Evolutionary conservation across 1,140 invertebrate genomes (phyloP).

Genomic region (Bombus confusus): DNA sequence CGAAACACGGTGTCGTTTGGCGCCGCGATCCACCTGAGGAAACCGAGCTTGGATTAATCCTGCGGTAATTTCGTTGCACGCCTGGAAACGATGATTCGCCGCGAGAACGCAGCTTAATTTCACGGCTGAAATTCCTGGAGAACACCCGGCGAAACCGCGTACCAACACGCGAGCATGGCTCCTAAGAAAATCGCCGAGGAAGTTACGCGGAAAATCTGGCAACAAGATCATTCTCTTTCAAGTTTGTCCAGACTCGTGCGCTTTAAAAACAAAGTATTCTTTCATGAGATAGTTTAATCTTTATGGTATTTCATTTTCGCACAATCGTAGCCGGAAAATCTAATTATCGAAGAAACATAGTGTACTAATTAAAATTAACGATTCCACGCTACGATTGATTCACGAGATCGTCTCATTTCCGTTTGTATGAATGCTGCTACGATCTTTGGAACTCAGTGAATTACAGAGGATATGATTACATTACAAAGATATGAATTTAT

Average conservation of each 20-base stretch:
- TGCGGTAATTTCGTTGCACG: neutral
- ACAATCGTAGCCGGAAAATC: neutral
- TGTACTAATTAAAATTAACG: neutral
- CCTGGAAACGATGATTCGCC: neutral
- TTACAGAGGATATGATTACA: no score
- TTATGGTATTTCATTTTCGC: neutral
- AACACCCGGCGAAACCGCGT: neutral
- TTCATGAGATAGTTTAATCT: neutral
- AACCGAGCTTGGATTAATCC: neutral
- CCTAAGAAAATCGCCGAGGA: neutral
- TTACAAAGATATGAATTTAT: no score
- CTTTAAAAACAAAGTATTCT: neutral
- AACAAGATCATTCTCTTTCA: neutral
- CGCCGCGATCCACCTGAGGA: conserved; percentile 4
- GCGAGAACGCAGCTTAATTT: neutral
- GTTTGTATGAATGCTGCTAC: neutral
- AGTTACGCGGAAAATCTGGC: neutral
- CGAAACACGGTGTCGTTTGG: no score
- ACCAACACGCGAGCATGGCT: neutral
- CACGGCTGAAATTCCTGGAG: neutral
- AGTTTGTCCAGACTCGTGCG: neutral
- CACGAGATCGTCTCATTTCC: neutral
- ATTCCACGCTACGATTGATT: no score
- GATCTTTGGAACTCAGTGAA: no score
- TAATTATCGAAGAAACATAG: neutral